phyloP scores from a whole-genome alignment of 2,113 vertebrate species.

The Paracanthobrama guichenoti region DNA sequence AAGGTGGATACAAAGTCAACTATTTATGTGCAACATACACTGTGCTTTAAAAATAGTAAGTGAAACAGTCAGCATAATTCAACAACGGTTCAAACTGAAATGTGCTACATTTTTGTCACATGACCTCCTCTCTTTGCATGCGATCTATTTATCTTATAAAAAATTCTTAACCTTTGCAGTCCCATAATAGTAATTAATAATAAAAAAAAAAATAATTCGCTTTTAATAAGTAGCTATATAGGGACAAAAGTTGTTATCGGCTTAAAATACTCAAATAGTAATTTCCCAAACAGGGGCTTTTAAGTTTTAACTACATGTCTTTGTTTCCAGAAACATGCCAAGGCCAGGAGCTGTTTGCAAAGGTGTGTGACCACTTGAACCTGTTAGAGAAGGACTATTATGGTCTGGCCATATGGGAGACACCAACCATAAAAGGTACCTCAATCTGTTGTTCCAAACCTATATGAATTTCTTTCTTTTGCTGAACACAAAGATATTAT shows the following conservation, averaged over 20 bases:
- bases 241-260: background rate
- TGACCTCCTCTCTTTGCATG: background rate
- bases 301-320: slow-evolving; percentile 20
- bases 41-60: background rate
- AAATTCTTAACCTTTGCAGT: background rate
- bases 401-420: slow-evolving; percentile 89
- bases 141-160: background rate
- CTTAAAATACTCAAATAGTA: background rate
- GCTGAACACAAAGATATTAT: no score
- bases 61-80: background rate
- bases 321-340: slow-evolving; percentile 87
- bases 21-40: background rate
- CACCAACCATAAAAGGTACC: slow-evolving; percentile 80
- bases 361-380: slow-evolving; percentile 95
- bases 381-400: slow-evolving; percentile 98
- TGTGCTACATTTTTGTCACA: background rate
- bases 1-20: background rate
- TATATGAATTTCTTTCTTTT: no score
- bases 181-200: background rate
- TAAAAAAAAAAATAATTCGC: no score
- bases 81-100: background rate
- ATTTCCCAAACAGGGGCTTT: background rate
- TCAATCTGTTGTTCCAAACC: no score
- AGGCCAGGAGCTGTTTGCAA: slow-evolving; percentile 91
- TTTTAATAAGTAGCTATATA: background rate